A percentile compares a stretch with the other conserved stretches of the same genome.
These are phyloP conservation scores for Myrmecobius fasciatus DNA, from an alignment of 2,113 vertebrate species.

Conservation along the genomic window DNA sequence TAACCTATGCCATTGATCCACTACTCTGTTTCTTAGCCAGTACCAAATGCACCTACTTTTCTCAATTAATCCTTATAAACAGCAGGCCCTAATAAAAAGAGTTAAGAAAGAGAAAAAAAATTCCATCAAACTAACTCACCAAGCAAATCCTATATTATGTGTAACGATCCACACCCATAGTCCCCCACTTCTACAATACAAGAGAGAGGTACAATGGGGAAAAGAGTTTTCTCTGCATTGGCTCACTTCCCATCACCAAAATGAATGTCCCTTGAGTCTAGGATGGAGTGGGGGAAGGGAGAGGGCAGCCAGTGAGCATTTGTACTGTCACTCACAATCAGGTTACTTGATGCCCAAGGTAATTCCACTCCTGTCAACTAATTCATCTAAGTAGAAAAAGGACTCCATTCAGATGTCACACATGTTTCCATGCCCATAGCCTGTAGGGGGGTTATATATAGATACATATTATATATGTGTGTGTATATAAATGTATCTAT, in stretches of 20 bases:
- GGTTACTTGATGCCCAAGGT: constrained; percentile 81
- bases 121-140: neutral
- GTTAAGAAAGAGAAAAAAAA: neutral
- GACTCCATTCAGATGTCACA: constrained; percentile 79
- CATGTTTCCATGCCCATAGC: constrained; percentile 21
- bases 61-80: neutral
- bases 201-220: neutral
- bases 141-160: neutral
- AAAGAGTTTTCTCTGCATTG: neutral
- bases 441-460: neutral
- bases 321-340: constrained; percentile 80
- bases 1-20: too few species aligned
- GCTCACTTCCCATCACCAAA: neutral
- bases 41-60: too few species aligned
- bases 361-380: constrained; percentile 79
- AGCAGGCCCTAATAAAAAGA: neutral
- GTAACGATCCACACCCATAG: neutral
- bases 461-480: neutral
- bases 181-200: neutral
- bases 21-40: too few species aligned
- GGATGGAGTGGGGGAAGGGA: neutral
- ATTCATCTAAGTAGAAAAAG: constrained; percentile 81
- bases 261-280: neutral
- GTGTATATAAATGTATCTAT: rapidly evolving
- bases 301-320: constrained; percentile 54